These are phyloP conservation scores for Hipposideros larvatus DNA, from an alignment of 2,797 vertebrate species.

Conservation along the genomic window DNA sequence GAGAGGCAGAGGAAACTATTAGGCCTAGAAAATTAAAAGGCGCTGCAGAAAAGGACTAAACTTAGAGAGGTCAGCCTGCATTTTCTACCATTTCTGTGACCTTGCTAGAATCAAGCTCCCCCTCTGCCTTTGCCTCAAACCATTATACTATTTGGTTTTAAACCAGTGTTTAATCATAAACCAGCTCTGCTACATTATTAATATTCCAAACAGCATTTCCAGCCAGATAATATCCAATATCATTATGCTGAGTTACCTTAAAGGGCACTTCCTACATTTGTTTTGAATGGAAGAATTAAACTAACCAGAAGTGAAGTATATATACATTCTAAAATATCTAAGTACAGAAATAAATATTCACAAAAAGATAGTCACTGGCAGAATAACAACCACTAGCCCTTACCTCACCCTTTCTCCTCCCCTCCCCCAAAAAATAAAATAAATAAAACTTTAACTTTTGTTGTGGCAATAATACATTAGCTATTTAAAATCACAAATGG, in stretches of 20 bases:
- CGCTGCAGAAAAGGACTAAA: constrained; percentile 21
- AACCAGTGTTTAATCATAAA: constrained; percentile 79
- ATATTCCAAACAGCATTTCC: constrained; percentile 73
- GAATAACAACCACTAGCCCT: not conserved
- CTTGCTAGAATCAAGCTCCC: constrained; percentile 52
- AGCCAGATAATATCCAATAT: constrained; percentile 52
- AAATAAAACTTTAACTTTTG: constrained; percentile 49
- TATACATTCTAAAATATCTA: not conserved
- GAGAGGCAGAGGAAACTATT: constrained; percentile 25
- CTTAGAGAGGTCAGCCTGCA: constrained; percentile 40
- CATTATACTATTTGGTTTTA: constrained; percentile 61
- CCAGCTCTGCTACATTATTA: constrained; percentile 67
- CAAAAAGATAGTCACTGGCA: not conserved
- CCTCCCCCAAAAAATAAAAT: not conserved
- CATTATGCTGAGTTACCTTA: not conserved
- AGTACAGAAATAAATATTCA: constrained; percentile 9
- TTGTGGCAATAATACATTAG: not conserved
- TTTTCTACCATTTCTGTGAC: constrained; percentile 43
- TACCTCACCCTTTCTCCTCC: not conserved
- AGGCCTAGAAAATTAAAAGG: constrained; percentile 70
- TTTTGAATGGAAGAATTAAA: constrained; percentile 40
- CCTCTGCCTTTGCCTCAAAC: constrained; percentile 37
- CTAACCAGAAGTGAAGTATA: not conserved
- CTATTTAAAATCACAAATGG: not conserved
- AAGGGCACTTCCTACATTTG: constrained; percentile 39